Evolutionary conservation across 2,888 invertebrate genomes (phyloP), one percentile per base, ranked within the genome.

Genomic region (Listrodromus nycthemerus): DNA sequence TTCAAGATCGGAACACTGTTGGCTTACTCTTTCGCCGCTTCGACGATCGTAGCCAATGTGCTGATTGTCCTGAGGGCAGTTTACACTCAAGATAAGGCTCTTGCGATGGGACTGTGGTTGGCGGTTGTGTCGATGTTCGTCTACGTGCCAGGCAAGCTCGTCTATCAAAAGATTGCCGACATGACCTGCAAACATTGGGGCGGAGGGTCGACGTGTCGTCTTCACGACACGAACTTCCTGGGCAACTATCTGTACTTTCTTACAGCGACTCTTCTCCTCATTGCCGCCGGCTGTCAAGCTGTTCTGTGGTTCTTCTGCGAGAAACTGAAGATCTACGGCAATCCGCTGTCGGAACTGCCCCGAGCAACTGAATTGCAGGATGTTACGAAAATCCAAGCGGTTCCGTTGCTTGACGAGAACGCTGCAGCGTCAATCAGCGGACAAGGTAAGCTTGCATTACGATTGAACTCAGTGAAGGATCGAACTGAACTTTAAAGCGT

Each of bases 111-210:
- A 19, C 93, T 95, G 33, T 94, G 95, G 87, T 91, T 95, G 48
- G 94, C 94, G 58, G 90, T 95, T 45, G 89, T 95, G 1, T 95
- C 95, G 0, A 87, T 96, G 0, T 93, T 96, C 61, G 94, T 95
- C 0, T 95, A 95, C 89, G 90, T 96, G 2, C 96, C 96, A 0
- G 95, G 95, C 0, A 96, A 96, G 86, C 92, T 96, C 50, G 91
- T 95, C 24, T 96, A 96, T 88, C 95, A 95, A 69, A 90, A 93
- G 7, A 94, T 96, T 21, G 94, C 95, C 50, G 93, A 93, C 73
- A 83, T 89, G 50, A 94, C 94, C 1, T 95, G 95, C 79, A 91
- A 93, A 52, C 94, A 94, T 67, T 94, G 94, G 94, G 94, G 94
- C 5, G 89, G 90, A 30, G 91, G 93, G 74, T 88, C 89, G 0